A percentile compares a stretch with the other conserved stretches of the same genome.
These are phyloP conservation scores for Diorhabda carinulata DNA, from an alignment of 1,140 invertebrate species.

Conservation along the genomic window DNA sequence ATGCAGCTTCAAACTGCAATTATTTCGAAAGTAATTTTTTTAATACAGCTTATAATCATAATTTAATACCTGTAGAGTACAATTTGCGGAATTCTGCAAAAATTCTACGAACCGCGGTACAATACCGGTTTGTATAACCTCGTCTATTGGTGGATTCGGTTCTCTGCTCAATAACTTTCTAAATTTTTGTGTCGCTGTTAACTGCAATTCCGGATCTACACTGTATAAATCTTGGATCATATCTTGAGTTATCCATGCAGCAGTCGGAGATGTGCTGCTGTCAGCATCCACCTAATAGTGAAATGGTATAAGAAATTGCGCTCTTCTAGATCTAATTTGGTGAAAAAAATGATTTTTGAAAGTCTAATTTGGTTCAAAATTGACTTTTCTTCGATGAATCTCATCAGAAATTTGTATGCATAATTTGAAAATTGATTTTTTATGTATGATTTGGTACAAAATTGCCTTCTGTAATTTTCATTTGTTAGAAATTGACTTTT, in stretches of 20 bases:
- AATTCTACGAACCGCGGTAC: constrained; percentile 95
- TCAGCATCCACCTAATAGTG: constrained; percentile 41
- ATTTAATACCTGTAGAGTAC: constrained; percentile 71
- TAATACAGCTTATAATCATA: neutral
- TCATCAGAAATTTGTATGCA: too few relatives aligned
- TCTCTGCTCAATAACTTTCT: constrained; percentile 91
- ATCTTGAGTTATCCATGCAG: constrained; percentile 62
- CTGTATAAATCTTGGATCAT: constrained; percentile 86
- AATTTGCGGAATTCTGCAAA: constrained; percentile 77
- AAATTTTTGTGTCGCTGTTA: constrained; percentile 90
- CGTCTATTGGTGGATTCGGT: constrained; percentile 97
- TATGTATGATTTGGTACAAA: too few relatives aligned
- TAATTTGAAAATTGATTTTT: too few relatives aligned
- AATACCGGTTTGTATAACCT: constrained; percentile 95
- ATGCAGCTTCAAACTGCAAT: constrained; percentile 93
- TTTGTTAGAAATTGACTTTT: too few relatives aligned
- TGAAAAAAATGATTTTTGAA: too few relatives aligned
- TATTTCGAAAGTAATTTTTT: constrained; percentile 7
- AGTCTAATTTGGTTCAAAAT: too few relatives aligned
- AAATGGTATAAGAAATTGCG: too few relatives aligned
- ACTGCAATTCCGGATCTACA: constrained; percentile 72
- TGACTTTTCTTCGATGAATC: too few relatives aligned
- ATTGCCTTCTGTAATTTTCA: too few relatives aligned
- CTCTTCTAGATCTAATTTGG: too few relatives aligned
- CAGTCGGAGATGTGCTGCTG: constrained; percentile 40